These are phyloP conservation scores for Rugalucina vietnamica DNA, from an alignment of 2,888 invertebrate genomes.

Conservation along the genomic window DNA sequence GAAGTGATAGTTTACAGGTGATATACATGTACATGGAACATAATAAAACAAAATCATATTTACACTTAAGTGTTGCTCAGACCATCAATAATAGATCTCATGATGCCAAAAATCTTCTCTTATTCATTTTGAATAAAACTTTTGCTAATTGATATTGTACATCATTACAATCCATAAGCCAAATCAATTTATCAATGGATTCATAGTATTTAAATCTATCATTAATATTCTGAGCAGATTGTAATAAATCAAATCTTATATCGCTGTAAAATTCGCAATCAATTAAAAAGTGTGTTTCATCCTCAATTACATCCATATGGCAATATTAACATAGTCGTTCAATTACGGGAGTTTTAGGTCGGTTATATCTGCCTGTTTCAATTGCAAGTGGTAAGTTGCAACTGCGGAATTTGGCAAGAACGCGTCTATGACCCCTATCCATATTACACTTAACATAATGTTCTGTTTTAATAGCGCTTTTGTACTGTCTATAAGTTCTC, in stretches of 20 bases:
- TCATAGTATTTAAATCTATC: not conserved
- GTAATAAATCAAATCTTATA: not conserved
- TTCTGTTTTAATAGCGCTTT: slow-evolving; percentile 6
- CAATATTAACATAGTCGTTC: not conserved
- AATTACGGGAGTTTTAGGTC: not conserved
- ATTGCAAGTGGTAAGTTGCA: slow-evolving; percentile 2
- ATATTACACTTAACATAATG: not conserved
- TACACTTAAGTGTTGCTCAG: too few species aligned
- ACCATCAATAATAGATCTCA: too few species aligned
- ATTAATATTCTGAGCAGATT: not conserved
- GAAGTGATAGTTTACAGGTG: too few species aligned
- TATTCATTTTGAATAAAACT: not conserved
- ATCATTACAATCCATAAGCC: not conserved
- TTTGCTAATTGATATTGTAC: not conserved
- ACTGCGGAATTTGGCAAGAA: not conserved
- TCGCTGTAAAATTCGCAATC: slow-evolving; percentile 1
- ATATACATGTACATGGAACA: too few species aligned
- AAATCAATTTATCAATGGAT: not conserved
- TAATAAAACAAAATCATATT: too few species aligned
- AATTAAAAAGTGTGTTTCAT: not conserved
- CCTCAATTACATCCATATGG: not conserved
- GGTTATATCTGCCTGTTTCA: not conserved
- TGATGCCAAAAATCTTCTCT: not conserved
- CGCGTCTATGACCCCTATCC: not conserved
- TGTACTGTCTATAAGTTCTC: not conserved